A percentile compares a stretch with the other conserved stretches of the same genome.
Conservation (phyloP, 2,113 vertebrate species). For the Solea solea region DNA sequence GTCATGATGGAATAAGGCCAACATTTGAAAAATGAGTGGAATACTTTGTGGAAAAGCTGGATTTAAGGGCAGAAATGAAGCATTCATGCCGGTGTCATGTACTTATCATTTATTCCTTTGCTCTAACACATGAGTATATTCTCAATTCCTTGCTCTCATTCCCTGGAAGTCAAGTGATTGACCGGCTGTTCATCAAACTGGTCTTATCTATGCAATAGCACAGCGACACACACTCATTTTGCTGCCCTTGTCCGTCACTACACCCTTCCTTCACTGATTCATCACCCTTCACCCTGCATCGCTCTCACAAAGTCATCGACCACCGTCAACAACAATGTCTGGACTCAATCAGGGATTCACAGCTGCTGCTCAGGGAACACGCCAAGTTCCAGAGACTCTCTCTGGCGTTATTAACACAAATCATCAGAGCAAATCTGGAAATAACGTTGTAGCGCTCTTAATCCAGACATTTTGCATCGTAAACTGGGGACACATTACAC, state of each 20-base stretch:
- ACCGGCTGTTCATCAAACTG: background rate
- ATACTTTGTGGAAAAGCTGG: slow-evolving; percentile 56
- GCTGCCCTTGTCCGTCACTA: background rate
- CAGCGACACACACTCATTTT: background rate
- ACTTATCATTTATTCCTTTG: background rate
- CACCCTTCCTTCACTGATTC: background rate
- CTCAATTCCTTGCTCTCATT: background rate
- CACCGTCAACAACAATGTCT: background rate
- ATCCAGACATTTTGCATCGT: too few species aligned
- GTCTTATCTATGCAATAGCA: background rate
- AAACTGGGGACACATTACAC: too few species aligned
- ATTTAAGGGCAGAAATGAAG: slow-evolving; percentile 57
- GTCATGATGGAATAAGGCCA: slow-evolving; percentile 35
- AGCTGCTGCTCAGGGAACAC: too few species aligned
- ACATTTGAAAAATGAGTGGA: slow-evolving; percentile 39
- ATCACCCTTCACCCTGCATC: background rate
- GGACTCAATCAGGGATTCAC: background rate
- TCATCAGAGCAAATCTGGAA: too few species aligned
- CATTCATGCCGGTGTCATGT: slow-evolving; percentile 16
- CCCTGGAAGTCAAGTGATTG: background rate
- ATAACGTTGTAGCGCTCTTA: too few species aligned
- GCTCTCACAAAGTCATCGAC: background rate
- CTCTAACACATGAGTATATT: background rate
- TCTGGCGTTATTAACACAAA: too few species aligned
- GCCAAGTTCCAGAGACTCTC: too few species aligned